Conservation (phyloP, 2,888 invertebrate species). For the Eupithecia pulchellata region DNA sequence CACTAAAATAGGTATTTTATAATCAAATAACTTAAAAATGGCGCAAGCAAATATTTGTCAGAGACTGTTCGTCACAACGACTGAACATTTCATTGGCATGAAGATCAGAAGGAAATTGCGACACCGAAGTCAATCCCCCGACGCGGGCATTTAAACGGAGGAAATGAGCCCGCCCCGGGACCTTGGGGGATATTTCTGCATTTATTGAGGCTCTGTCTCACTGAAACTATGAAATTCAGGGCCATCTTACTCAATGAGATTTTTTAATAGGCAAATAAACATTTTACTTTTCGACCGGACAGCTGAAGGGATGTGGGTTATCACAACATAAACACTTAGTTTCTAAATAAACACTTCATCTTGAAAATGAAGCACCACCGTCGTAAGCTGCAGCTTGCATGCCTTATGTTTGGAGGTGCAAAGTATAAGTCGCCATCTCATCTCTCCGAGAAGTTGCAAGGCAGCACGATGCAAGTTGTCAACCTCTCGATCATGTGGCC, state of each 20-base stretch:
- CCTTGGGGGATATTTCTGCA: conserved; percentile 20
- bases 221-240: not conserved
- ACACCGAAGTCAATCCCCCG: conserved; percentile 26
- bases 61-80: not conserved
- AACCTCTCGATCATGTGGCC: no score
- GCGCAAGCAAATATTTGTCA: not conserved
- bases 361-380: no score
- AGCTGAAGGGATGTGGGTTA: not conserved
- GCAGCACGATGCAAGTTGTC: no score
- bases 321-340: not conserved
- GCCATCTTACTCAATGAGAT: not conserved
- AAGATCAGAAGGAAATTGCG: conserved; percentile 28
- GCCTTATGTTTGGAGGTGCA: no score
- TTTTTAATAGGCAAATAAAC: not conserved
- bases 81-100: conserved; percentile 6
- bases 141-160: conserved; percentile 27
- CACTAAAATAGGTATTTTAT: no score
- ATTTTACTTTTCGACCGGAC: not conserved
- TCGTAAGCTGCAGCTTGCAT: no score
- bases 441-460: no score
- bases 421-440: no score
- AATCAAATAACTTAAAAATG: not conserved
- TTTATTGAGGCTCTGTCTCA: conserved; percentile 20
- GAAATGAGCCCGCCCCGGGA: conserved; percentile 28
- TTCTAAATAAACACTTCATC: no score